phyloP scores from a whole-genome alignment of 2,797 vertebrate genomes.

The Gallinago solitaria region DNA sequence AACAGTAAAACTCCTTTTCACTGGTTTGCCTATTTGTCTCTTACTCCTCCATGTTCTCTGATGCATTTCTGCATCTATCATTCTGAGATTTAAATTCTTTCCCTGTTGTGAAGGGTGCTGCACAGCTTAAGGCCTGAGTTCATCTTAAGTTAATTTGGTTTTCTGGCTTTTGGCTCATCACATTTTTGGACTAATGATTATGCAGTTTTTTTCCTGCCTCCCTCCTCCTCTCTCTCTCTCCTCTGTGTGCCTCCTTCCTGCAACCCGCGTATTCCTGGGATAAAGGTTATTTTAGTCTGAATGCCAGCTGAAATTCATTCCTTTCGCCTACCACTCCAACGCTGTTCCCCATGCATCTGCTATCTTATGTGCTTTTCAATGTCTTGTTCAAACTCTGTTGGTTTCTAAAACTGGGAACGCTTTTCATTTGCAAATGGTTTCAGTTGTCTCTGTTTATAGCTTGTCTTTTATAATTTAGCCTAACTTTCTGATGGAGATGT shows the following conservation, averaged over 20 bases:
- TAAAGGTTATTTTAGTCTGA: conserved; percentile 23
- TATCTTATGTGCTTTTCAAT: not conserved
- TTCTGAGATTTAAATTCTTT: not conserved
- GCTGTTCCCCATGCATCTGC: not conserved
- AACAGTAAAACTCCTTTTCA: not conserved
- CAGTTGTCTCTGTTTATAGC: not conserved
- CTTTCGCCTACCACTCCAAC: not conserved
- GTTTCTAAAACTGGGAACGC: conserved; percentile 42
- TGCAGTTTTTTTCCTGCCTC: not conserved
- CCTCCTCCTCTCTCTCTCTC: not conserved
- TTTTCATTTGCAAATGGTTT: conserved; percentile 43
- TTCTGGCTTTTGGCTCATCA: not conserved
- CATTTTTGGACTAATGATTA: not conserved
- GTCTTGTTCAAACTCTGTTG: not conserved
- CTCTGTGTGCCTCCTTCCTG: not conserved
- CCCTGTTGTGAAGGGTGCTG: not conserved
- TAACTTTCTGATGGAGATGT: not conserved
- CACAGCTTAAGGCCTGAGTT: not conserved
- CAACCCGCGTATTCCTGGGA: not conserved
- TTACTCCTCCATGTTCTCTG: not conserved
- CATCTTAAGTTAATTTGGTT: not conserved
- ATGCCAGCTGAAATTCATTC: not conserved
- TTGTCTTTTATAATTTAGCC: conserved; percentile 17
- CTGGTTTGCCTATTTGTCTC: not conserved
- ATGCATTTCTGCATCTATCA: not conserved